A percentile compares a stretch with the other conserved stretches of the same genome.
Conservation (phyloP, 2,888 invertebrate species). For the Hoplodrina ambigua region DNA sequence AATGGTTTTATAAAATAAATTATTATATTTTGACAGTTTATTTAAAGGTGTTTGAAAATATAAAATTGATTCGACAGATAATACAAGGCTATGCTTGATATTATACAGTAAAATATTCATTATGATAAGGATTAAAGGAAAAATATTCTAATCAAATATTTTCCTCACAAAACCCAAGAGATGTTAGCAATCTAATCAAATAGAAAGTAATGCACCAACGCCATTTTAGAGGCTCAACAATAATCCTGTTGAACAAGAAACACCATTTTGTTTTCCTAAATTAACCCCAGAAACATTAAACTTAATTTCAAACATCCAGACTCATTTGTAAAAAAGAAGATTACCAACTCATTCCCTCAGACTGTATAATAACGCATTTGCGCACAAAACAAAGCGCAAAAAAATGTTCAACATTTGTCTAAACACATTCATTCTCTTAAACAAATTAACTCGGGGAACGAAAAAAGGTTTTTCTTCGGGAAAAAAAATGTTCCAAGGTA, state of each 20-base stretch:
- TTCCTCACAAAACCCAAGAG: constrained; percentile 21
- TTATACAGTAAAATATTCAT: constrained; percentile 10
- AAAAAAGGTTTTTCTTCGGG: constrained; percentile 64
- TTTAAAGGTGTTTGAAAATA: constrained; percentile 2
- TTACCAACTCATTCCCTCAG: constrained; percentile 59
- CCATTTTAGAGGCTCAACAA: constrained; percentile 45
- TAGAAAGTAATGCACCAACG: constrained; percentile 50
- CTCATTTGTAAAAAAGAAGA: constrained; percentile 61
- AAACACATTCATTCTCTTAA: constrained; percentile 78
- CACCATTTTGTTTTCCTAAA: constrained; percentile 51
- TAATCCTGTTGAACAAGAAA: constrained; percentile 46
- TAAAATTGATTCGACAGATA: background rate
- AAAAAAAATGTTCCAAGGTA: constrained; percentile 63
- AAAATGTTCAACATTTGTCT: constrained; percentile 72
- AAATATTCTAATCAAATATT: constrained; percentile 31
- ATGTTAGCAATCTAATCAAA: constrained; percentile 49
- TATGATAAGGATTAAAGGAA: constrained; percentile 26
- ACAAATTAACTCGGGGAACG: constrained; percentile 75
- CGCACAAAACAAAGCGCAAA: constrained; percentile 68
- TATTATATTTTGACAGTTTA: no score
- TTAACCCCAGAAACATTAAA: constrained; percentile 58
- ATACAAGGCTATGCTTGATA: background rate
- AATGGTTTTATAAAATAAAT: no score
- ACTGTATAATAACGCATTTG: constrained; percentile 68
- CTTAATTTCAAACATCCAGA: constrained; percentile 59